These are phyloP conservation scores for Prionchulus punctatus DNA, from an alignment of 2,888 invertebrate species.

Conservation along the genomic window DNA sequence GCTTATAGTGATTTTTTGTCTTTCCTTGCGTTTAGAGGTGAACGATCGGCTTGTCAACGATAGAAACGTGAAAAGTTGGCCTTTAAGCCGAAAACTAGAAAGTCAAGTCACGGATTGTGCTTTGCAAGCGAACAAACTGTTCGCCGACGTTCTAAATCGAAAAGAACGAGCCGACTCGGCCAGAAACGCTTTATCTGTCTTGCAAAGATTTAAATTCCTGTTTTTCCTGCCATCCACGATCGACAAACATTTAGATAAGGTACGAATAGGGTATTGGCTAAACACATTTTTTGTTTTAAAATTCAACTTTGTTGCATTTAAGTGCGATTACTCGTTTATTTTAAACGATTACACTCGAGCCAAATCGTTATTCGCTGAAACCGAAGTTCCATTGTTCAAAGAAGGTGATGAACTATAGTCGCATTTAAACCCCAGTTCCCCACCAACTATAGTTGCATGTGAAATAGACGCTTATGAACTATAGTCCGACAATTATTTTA, in stretches of 20 bases:
- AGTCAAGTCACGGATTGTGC: constrained; percentile 9
- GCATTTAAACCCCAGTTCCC: background rate
- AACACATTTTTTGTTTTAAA: too few relatives aligned
- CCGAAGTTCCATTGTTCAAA: constrained; percentile 26
- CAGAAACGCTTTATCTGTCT: constrained; percentile 73
- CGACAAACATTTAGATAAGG: constrained; percentile 71
- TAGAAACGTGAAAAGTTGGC: constrained; percentile 17
- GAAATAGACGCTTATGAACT: too few relatives aligned
- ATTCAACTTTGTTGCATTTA: constrained; percentile 13
- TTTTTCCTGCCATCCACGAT: constrained; percentile 88
- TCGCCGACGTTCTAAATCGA: constrained; percentile 73
- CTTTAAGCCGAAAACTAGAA: constrained; percentile 16
- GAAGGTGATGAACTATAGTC: constrained; percentile 20
- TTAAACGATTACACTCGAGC: constrained; percentile 93
- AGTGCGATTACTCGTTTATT: constrained; percentile 83
- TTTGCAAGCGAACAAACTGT: constrained; percentile 69
- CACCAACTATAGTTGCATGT: background rate
- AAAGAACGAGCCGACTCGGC: constrained; percentile 91
- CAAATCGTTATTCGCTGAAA: constrained; percentile 82
- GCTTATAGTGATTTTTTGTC: background rate
- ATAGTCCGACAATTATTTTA: too few relatives aligned
- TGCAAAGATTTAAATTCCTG: constrained; percentile 80
- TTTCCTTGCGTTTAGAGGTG: constrained; percentile 14
- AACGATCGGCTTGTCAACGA: constrained; percentile 18
- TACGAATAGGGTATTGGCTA: constrained; percentile 16